Conservation (phyloP, 2,888 invertebrate species). For the Agapostemon virescens region DNA sequence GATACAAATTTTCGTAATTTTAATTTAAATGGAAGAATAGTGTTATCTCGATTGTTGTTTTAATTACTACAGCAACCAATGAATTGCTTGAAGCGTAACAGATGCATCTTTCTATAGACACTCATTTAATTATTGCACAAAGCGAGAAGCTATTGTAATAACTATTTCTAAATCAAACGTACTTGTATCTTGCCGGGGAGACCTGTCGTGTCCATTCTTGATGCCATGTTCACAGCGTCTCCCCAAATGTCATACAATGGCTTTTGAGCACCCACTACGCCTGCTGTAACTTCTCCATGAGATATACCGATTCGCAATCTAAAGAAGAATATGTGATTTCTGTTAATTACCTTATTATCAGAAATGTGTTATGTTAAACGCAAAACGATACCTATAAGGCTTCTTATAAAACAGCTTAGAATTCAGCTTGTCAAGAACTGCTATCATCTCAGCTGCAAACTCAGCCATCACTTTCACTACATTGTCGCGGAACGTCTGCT, state of each 20-base stretch:
- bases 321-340: background rate
- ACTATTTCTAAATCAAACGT: constrained; percentile 5
- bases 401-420: constrained; percentile 81
- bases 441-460: constrained; percentile 89
- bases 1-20: background rate
- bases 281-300: constrained; percentile 94
- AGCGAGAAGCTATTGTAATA: background rate
- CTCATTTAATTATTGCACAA: background rate
- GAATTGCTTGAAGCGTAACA: no score
- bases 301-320: constrained; percentile 87
- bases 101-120: background rate
- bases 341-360: background rate
- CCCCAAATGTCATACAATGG: constrained; percentile 99
- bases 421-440: constrained; percentile 84
- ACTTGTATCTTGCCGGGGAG: constrained; percentile 90
- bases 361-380: background rate
- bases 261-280: constrained; percentile 96
- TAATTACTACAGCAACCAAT: no score
- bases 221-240: constrained; percentile 97
- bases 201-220: constrained; percentile 97
- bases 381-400: constrained; percentile 75
- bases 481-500: constrained; percentile 70
- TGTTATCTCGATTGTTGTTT: background rate
- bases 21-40: background rate
- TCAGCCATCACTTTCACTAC: constrained; percentile 84